Base-by-base conservation (phyloP, 2,113 vertebrate genomes). In the Atractosteus spatula region DNA sequence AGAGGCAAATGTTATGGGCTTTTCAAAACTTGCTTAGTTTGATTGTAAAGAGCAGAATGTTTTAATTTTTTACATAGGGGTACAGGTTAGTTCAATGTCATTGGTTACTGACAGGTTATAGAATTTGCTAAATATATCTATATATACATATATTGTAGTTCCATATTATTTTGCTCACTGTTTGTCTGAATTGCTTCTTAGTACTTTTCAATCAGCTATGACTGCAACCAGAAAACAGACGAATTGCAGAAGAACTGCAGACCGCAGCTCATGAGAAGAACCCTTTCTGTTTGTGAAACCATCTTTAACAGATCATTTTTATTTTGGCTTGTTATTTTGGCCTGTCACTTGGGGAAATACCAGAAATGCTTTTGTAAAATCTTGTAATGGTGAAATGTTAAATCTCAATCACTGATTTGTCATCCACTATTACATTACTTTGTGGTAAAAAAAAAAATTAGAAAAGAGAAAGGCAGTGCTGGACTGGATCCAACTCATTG, bases 321-420 rank as follows among this genome's bases (percentile, higher is more conserved):
- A 85, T 86, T 87, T 86, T 77, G 78, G 81, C 82, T 84, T 82
- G 81, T 90, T 89, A 92, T 91, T 91, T 90, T 88, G 87, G 70
- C 76, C 86, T 87, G 88, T 89, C 91, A 89, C 79, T 92, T 88
- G 88, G 77, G 72, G 76, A 86, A 88, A 89, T 89, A 85, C 85
- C 85, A 83, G 85, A 80, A 83, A 91, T 91, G 84, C 80, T 84
- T 88, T 80, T 81, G 80, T 72, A 73, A 73, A 73, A 78, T 84
- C 82, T 44, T 77, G 82, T 80, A 69, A 70, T 29, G 55, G 55
- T 16, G 42, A 63, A 71, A 77, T 71, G 44, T 68, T 74, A 77
- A 72, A 73, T 77, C 69, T 77, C 80, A 84, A 77, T 82, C 86
- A 88, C 85, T 81, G 85, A 83, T 83, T 76, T 68, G 74, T 73